Base-by-base conservation (phyloP, 2,888 invertebrate genomes). In the Acheta domesticus region DNA sequence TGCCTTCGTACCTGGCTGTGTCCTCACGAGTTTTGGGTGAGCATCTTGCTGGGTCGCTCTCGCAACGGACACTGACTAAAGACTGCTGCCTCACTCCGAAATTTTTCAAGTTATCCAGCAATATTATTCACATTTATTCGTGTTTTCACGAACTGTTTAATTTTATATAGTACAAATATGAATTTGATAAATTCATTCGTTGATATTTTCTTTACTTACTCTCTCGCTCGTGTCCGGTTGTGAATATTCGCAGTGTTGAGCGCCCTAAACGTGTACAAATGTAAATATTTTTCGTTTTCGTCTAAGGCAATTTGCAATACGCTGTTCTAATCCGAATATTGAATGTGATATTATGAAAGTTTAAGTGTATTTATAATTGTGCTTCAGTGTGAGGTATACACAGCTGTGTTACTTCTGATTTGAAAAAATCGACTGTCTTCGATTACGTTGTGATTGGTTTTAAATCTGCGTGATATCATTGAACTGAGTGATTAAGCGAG, bases 1-100 rank as follows among this genome's bases (percentile, higher is more conserved):
- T 79, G 77, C 79, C 79, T 79, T 76, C 14, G 20, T 79, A 48
- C 76, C 79, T 79, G 74, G 74, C n/a, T 76, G 74, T 76, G 49
- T 50, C 23, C 36, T 23, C 49, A 77, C 20, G 48, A 74, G 75
- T 48, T 21, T 23, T 74, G 75, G n/a, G 48, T 78, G 79, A 21
- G 62, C 62, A 62, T 62, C 62, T 62, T 62, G 62, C 16, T 62
- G 62, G 62, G 62, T 62, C 62, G 62, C 62, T 62, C 16, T 62
- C n/a, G 62, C 62, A 62, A 62, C 62, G 62, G 62, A 62, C 62
- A 62, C 62, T 62, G 62, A 62, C 62, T 62, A 14, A 62, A 62
- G 62, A 62, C 62, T 62, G n/a, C n/a, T 19, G 16, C n/a, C n/a
- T 62, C 16, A 14, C 14, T n/a, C 16, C 62, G 16, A n/a, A n/a